These are phyloP conservation scores for Aphelinus certus DNA, from an alignment of 1,140 invertebrate genomes.

Conservation along the genomic window DNA sequence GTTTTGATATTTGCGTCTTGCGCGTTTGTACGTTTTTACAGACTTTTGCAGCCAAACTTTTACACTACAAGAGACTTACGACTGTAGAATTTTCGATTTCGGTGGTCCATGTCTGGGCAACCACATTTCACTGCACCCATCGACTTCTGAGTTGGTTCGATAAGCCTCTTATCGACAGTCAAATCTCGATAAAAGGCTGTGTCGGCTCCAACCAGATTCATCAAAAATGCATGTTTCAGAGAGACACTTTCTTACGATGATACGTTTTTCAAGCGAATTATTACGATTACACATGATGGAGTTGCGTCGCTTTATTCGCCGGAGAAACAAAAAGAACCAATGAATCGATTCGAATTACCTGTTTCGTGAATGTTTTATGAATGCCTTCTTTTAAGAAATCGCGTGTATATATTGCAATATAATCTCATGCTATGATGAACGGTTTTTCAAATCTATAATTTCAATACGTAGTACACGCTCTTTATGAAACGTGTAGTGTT, in stretches of 20 bases:
- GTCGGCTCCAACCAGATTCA: neutral
- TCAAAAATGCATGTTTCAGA: constrained; percentile 16
- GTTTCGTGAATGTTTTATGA: too few relatives aligned
- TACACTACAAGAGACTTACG: constrained; percentile 39
- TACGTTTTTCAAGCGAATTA: constrained; percentile 8
- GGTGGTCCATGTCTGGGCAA: constrained; percentile 28
- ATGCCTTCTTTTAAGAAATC: too few relatives aligned
- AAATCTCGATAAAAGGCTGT: neutral
- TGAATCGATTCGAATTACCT: too few relatives aligned
- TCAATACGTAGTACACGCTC: too few relatives aligned
- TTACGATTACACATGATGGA: constrained; percentile 11
- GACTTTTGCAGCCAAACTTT: constrained; percentile 46
- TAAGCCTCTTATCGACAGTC: neutral
- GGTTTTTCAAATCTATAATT: too few relatives aligned
- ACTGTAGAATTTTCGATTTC: constrained; percentile 33
- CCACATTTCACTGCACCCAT: neutral
- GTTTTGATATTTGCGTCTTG: constrained; percentile 48
- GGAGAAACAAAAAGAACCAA: neutral
- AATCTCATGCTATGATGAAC: too few relatives aligned
- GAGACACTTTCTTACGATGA: neutral
- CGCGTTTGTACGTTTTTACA: constrained; percentile 49
- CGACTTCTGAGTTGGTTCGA: constrained; percentile 18
- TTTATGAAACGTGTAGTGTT: too few relatives aligned
- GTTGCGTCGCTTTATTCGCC: constrained; percentile 20
- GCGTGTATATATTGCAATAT: too few relatives aligned